Evolutionary conservation across 1,140 invertebrate species (phyloP).

Genomic region (Drosophila serrata): DNA sequence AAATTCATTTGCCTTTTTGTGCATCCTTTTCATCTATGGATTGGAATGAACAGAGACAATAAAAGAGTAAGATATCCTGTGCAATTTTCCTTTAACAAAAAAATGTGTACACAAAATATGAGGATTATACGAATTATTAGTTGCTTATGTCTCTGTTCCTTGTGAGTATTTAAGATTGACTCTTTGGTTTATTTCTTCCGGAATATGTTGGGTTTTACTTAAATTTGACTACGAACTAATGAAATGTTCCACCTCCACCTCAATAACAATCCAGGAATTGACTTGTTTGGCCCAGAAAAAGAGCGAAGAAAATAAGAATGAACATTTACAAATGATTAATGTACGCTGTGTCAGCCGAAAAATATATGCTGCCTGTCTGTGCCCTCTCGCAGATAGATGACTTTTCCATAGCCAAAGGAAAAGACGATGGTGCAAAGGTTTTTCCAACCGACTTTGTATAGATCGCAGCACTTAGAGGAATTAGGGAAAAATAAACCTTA

Average conservation of each 20-base stretch:
- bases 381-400: conserved; percentile 36
- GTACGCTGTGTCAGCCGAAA: conserved; percentile 72
- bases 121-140: background rate
- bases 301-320: conserved; percentile 5
- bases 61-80: too few species aligned
- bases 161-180: background rate
- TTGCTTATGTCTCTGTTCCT: background rate
- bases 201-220: background rate
- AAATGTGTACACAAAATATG: background rate
- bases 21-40: background rate
- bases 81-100: background rate
- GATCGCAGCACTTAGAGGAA: conserved; percentile 2
- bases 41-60: background rate
- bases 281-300: conserved; percentile 65
- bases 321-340: conserved; percentile 76
- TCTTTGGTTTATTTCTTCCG: background rate
- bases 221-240: conserved; percentile 27
- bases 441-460: conserved; percentile 9
- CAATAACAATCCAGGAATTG: conserved; percentile 49
- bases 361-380: conserved; percentile 73
- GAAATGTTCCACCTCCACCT: conserved; percentile 16
- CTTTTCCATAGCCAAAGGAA: conserved; percentile 37
- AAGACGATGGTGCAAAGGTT: conserved; percentile 21
- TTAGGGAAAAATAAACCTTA: background rate
- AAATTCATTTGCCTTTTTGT: conserved; percentile 7